Evolutionary conservation across 2,797 vertebrate genomes (phyloP), one percentile per base, ranked within the genome.

Genomic region (Alfaro cultratus): DNA sequence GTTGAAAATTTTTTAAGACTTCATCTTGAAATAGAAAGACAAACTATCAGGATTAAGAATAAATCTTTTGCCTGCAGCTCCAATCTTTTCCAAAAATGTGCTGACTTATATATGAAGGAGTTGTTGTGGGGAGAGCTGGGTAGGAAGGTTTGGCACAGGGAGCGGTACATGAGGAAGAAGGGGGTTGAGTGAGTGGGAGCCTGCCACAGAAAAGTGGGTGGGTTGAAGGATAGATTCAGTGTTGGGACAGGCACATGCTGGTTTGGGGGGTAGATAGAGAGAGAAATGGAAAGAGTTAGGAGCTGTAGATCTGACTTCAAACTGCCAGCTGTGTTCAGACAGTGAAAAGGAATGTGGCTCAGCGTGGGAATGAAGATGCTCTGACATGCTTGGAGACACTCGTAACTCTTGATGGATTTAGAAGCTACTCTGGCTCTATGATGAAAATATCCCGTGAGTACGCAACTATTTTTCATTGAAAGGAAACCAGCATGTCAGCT

Each of bases 381-480:
- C 79, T 84, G 92, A 93, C 92, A 88, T 55, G 90, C 85, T 72
- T 78, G 79, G 83, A 84, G 78, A 89, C 84, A 76, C 88, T 85
- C 73, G 84, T 75, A 80, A 86, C 77, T 88, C 83, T 83, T 86
- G 78, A 91, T 53, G 87, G 91, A 93, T 93, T 75, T 86, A 86
- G 82, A 72, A 91, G 80, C 51, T 74, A 45, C 72, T 76, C 75
- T 70, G 81, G 83, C 87, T 91, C 80, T 84, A 94, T 80, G 87
- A 95, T 95, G 95, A 95, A 91, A 92, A 92, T 90, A 88, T 90
- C 94, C 64, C 92, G 95, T 96, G 83, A 95, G 95, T 96, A 91
- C 64, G 73, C 31, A 74, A 47, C 53, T 1, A 85, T 74, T 82
- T 83, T 46, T 88, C 76, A 74, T 45, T 3, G 34, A 72, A 79